Evolutionary conservation across 2,888 invertebrate species (phyloP), one percentile per base, ranked within the genome.

Genomic region (Aspidiotus rigidus): DNA sequence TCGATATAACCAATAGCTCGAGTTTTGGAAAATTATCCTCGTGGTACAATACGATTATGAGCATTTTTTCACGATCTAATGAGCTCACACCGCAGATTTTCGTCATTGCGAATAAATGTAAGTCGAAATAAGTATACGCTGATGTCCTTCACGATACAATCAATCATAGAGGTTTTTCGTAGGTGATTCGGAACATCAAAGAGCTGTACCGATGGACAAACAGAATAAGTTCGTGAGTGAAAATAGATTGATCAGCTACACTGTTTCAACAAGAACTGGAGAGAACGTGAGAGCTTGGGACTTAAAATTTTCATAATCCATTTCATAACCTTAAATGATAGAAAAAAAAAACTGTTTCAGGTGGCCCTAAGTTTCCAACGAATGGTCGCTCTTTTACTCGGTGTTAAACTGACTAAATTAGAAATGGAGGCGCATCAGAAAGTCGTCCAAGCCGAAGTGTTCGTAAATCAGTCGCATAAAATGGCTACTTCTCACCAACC

Each of bases 1-100:
- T 91, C 77, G 93, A 93, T 77, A 84, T 93, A 67, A 90, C 91
- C 42, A 90, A 88, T 77, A 80, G 84, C 62, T 81, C 84, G 73
- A 91, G 90, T 77, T 93, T 93, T 77, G 89, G 90, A 70, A 85
- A 84, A 75, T 79, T 92, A 16, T 80, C 81, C 54, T 81, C 83
- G 64, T 94, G 93, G 93, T 80, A 89, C 72, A 77, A 79, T 1
- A 79, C 79, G 71, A 69, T 73, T 7, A 70, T 72, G 39, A 71
- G 67, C 28, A 39, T 59, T n/a, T 11, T 39, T 39, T 71, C 70
- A 7, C 60, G 73, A 3, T 69, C 62, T n/a, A 62, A 66, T 10
- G 73, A 71, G 8, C 72, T 71, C 28, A 80, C 81, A 73, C 84
- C 85, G 0, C 66, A 66, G 17, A 64, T 70, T 41, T 56, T 62